A percentile compares a stretch with the other conserved stretches of the same genome.
phyloP scores from a whole-genome alignment of 2,113 vertebrate genomes.

The Pseudolaguvia tuberculata region DNA sequence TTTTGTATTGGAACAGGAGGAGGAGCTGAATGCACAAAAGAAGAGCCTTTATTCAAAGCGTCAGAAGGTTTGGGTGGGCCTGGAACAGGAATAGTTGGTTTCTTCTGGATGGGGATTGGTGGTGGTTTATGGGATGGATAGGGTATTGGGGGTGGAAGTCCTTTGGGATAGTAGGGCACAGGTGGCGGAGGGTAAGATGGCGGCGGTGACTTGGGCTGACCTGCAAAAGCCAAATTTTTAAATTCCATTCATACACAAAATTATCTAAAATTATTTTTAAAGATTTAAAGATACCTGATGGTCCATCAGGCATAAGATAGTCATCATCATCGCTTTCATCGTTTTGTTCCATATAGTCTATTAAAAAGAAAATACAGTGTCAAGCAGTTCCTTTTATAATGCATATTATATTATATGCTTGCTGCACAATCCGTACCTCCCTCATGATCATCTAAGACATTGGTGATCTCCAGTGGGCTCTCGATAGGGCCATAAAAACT shows the following conservation, averaged over 20 bases:
- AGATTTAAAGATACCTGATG: constrained; percentile 50
- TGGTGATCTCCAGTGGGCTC: constrained; percentile 79
- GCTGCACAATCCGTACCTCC: constrained; percentile 67
- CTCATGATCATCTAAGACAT: constrained; percentile 69
- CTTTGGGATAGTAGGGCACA: constrained; percentile 66
- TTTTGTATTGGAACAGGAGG: constrained; percentile 48
- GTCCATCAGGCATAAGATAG: constrained; percentile 77
- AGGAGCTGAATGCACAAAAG: constrained; percentile 50
- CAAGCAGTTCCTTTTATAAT: background rate
- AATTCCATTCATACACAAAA: background rate
- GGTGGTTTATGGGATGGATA: constrained; percentile 62
- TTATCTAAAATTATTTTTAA: background rate
- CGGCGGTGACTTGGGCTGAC: constrained; percentile 63
- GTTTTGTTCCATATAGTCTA: constrained; percentile 78
- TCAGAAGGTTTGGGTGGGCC: constrained; percentile 40
- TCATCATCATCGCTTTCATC: constrained; percentile 80
- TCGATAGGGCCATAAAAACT: constrained; percentile 90
- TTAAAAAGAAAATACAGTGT: constrained; percentile 13
- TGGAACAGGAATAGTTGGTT: constrained; percentile 38
- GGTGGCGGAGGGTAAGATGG: constrained; percentile 87
- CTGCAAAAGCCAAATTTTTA: constrained; percentile 48
- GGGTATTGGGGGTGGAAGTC: constrained; percentile 56
- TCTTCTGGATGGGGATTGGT: constrained; percentile 53
- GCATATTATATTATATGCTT: background rate
- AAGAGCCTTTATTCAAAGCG: constrained; percentile 41